Conservation (phyloP, 2,888 invertebrate species). For the Chouioia cunea region DNA sequence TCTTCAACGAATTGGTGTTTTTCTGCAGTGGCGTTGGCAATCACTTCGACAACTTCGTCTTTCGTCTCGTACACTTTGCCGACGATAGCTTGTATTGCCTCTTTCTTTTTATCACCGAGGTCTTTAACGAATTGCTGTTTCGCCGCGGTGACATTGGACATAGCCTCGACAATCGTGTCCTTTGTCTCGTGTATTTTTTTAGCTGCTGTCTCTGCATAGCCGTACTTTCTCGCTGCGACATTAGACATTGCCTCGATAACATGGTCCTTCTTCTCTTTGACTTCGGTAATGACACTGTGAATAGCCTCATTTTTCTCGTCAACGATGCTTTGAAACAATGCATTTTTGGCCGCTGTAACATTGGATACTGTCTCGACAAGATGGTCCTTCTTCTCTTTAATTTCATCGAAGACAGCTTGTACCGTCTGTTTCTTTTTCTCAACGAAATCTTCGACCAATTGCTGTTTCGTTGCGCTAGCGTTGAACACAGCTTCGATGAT, state of each 20-base stretch:
- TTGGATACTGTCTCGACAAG: too few species aligned
- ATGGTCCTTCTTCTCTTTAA: too few species aligned
- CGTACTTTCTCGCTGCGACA: too few species aligned
- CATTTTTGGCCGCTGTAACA: too few species aligned
- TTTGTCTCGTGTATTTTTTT: too few species aligned
- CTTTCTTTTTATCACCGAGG: not conserved
- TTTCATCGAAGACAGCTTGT: not conserved
- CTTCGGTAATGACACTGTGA: not conserved
- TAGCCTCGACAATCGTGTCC: too few species aligned
- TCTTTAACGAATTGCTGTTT: not conserved
- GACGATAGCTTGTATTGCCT: not conserved
- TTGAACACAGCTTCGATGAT: not conserved
- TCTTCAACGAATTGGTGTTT: not conserved
- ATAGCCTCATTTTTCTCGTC: not conserved
- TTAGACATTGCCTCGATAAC: too few species aligned
- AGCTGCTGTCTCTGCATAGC: too few species aligned
- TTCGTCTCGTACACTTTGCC: too few species aligned
- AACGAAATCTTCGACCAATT: not conserved
- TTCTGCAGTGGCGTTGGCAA: not conserved
- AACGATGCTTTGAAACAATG: too few species aligned
- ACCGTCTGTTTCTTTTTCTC: not conserved
- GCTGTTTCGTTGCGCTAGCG: not conserved
- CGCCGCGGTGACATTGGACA: too few species aligned
- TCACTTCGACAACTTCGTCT: not conserved
- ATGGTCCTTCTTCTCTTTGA: too few species aligned